Evolutionary conservation across 2,797 vertebrate genomes (phyloP).

Genomic region (Myotis myotis): DNA sequence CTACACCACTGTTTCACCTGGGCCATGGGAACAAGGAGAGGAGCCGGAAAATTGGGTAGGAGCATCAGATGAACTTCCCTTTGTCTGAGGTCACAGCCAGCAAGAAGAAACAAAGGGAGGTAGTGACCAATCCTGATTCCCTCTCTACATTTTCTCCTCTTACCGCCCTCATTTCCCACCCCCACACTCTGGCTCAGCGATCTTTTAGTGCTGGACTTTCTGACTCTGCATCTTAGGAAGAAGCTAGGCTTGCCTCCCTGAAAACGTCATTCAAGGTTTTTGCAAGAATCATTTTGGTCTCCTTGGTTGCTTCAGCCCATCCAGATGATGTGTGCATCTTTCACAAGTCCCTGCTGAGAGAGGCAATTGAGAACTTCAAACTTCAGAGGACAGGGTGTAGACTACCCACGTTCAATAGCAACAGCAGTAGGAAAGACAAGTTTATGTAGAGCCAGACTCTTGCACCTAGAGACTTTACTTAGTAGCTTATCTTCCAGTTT

Average conservation of each 20-base stretch:
- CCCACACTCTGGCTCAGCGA: background rate
- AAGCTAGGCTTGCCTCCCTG: background rate
- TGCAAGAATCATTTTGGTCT: slow-evolving; percentile 42
- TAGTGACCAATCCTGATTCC: rapidly evolving
- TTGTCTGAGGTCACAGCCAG: background rate
- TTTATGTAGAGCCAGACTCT: background rate
- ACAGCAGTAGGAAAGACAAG: background rate
- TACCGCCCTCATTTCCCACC: background rate
- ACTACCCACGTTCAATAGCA: background rate
- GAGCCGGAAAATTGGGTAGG: background rate
- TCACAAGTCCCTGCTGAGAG: background rate
- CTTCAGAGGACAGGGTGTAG: background rate
- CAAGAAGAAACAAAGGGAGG: background rate
- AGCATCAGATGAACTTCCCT: background rate
- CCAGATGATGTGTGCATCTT: background rate
- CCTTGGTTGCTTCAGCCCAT: slow-evolving; percentile 40
- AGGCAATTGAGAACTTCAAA: background rate
- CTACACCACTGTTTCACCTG: background rate
- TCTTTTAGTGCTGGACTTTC: background rate
- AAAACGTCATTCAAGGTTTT: slow-evolving; percentile 36
- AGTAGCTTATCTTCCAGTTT: background rate
- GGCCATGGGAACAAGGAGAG: background rate
- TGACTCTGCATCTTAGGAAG: background rate
- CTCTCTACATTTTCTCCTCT: background rate
- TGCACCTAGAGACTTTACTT: background rate